Percentiles rank a stretch among this genome's conserved stretches.
These are phyloP conservation scores for Leptopilina drosophilae DNA, from an alignment of 2,888 invertebrate species.

Conservation along the genomic window DNA sequence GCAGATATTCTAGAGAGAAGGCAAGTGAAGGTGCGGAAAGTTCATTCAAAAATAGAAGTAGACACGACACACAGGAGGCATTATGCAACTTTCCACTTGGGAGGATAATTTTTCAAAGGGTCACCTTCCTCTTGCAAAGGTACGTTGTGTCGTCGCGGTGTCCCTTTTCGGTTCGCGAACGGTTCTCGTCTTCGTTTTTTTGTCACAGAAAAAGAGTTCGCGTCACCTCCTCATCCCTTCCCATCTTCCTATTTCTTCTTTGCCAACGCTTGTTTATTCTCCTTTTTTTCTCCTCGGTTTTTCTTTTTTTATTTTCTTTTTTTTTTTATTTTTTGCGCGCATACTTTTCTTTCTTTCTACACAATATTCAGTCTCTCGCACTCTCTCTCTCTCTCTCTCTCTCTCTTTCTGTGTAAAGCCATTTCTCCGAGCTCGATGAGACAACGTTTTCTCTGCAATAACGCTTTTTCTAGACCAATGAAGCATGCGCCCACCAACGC, in stretches of 20 bases:
- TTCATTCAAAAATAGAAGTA: conserved; percentile 52
- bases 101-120: conserved; percentile 74
- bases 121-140: conserved; percentile 56
- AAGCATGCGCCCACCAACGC: conserved; percentile 57
- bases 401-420: neutral
- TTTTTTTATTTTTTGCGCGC: conserved; percentile 47
- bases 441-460: conserved; percentile 50
- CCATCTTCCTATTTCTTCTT: conserved; percentile 14
- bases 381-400: conserved; percentile 3
- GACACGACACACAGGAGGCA: conserved; percentile 56
- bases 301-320: neutral
- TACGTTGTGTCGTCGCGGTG: conserved; percentile 47
- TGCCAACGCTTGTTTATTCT: conserved; percentile 31
- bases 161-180: conserved; percentile 57
- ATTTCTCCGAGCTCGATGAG: conserved; percentile 47
- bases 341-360: conserved; percentile 45
- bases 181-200: conserved; percentile 60
- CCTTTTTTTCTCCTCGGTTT: conserved; percentile 43
- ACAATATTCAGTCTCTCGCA: neutral
- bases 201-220: conserved; percentile 44
- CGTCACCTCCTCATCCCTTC: conserved; percentile 39
- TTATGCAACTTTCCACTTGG: conserved; percentile 72
- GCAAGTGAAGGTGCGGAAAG: conserved; percentile 46
- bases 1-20: conserved; percentile 42
- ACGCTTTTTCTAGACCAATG: conserved; percentile 67